Evolutionary conservation across 2,888 invertebrate genomes (phyloP), one percentile per base, ranked within the genome.

Genomic region (Rhagophthalmus giganteus): DNA sequence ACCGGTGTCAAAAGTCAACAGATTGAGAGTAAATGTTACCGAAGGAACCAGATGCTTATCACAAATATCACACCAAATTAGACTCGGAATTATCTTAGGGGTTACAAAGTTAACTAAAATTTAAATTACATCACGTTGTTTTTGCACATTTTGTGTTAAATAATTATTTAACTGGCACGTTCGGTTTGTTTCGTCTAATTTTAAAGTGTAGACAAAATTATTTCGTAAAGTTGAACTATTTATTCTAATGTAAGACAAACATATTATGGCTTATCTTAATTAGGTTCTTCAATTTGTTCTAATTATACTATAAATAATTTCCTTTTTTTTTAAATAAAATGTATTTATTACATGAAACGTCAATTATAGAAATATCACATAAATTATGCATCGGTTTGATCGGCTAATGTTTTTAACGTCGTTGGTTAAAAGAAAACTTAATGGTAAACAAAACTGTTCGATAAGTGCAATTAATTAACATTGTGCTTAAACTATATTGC

Each of bases 21-120:
- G 41, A 41, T 42, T 49, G 13, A 14, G 15, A 31, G 13, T 38
- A 30, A 51, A 41, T 51, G 51, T 51, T 51, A 34, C 52, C 41
- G 38, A 37, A 52, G 45, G 31, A 52, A 41, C 42, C 12, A 37
- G 37, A 47, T 31, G 27, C 15, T 47, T 56, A 56, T 56, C 56
- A 33, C 25, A 38, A 46, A 49, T 45, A 40, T 49, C 48, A 50
- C 54, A 50, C 54, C 49, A 24, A 12, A n/a, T 11, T 26, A 35
- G 11, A 27, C 10, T 4, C 14, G 15, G 7, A 9, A 9, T 28
- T 31, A 24, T 32, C 10, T 15, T 15, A 39, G 33, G n/a, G 7
- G 34, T 35, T 44, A 44, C 35, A 35, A 35, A 13, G 24, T 39
- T 6, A 34, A 11, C 12, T 27, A 41, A 12, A 14, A n/a, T n/a